Evolutionary conservation across 2,888 invertebrate genomes (phyloP).

Genomic region (Leptinotarsa juncta): DNA sequence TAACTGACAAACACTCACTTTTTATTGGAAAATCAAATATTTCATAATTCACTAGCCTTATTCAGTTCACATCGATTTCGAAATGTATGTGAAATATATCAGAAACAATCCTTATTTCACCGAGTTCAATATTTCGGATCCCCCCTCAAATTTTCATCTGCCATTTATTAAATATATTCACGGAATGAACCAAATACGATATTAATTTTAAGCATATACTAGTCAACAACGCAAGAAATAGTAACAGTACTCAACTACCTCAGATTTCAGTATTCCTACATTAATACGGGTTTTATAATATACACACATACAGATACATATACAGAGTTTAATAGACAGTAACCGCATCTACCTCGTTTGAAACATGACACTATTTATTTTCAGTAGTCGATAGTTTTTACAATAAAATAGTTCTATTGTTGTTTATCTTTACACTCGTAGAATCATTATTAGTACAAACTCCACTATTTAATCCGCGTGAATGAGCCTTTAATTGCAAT

Average conservation of each 20-base stretch:
- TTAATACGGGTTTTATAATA: constrained; percentile 45
- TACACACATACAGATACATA: constrained; percentile 37
- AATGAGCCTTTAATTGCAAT: constrained; percentile 31
- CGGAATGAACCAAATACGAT: constrained; percentile 54
- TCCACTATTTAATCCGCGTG: constrained; percentile 14
- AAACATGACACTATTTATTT: constrained; percentile 54
- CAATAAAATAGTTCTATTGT: constrained; percentile 47
- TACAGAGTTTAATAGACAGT: constrained; percentile 25
- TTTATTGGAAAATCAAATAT: no score
- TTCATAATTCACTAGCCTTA: no score
- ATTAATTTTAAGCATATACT: constrained; percentile 58
- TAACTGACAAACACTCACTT: no score
- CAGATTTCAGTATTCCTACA: constrained; percentile 58
- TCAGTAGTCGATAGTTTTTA: constrained; percentile 46
- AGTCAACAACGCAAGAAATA: constrained; percentile 57
- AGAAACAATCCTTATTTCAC: no score
- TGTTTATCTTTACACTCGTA: constrained; percentile 40
- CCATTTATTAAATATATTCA: no score
- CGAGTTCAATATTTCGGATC: no score
- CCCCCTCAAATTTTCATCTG: no score
- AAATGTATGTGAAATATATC: no score
- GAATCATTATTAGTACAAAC: constrained; percentile 44
- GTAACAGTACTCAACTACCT: constrained; percentile 54
- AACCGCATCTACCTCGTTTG: constrained; percentile 48
- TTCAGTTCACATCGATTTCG: no score